Evolutionary conservation across 2,888 invertebrate genomes (phyloP).

Genomic region (Pinctada fucata): DNA sequence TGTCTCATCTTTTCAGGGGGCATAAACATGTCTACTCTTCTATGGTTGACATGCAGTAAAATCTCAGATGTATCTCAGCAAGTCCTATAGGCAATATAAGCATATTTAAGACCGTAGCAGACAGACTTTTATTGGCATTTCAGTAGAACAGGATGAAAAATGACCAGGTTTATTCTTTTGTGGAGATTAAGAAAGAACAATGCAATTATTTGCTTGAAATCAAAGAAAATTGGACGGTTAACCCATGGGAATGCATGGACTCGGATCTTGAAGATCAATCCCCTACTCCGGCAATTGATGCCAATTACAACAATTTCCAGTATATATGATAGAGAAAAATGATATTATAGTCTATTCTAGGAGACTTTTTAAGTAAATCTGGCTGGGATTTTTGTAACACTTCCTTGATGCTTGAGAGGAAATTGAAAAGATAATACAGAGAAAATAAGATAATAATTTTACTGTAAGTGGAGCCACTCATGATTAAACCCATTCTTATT

Average conservation of each 20-base stretch:
- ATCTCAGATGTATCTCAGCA: no score
- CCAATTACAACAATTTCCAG: not conserved
- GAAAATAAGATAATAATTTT: not conserved
- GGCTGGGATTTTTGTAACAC: not conserved
- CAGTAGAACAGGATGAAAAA: no score
- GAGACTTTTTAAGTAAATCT: not conserved
- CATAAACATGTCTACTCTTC: no score
- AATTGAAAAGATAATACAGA: not conserved
- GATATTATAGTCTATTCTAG: slow-evolving; percentile 1
- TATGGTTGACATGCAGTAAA: no score
- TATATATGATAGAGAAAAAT: not conserved
- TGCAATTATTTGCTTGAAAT: not conserved
- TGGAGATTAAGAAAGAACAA: not conserved
- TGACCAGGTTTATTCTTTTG: no score
- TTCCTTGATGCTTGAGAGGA: not conserved
- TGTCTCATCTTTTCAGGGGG: no score
- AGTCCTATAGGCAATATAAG: no score
- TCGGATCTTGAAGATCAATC: not conserved
- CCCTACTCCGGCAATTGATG: not conserved
- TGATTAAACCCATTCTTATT: no score
- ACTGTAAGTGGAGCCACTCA: not conserved
- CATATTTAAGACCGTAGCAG: no score
- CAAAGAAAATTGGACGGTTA: not conserved
- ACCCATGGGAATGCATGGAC: not conserved
- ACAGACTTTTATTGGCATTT: no score